These are phyloP conservation scores for Chrysaora quinquecirrha DNA, from an alignment of 30 jellyfish, hydroid and myxozoan genomes.

Conservation along the genomic window DNA sequence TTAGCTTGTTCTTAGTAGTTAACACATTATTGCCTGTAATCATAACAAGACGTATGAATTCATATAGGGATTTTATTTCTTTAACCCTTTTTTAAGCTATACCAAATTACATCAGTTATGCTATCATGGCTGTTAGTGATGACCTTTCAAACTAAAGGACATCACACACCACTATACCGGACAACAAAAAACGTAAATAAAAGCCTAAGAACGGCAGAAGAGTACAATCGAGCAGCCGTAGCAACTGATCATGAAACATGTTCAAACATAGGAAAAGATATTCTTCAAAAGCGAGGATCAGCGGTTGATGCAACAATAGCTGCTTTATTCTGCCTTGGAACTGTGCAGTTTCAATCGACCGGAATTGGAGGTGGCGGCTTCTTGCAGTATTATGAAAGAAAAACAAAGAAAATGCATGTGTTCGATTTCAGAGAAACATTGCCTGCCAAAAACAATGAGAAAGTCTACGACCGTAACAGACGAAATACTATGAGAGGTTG, in stretches of 20 bases:
- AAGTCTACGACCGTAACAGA: slow-evolving; percentile 14
- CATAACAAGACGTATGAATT: no score
- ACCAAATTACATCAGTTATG: no score
- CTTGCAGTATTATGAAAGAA: slow-evolving; percentile 54
- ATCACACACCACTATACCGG: no score
- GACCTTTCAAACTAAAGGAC: no score
- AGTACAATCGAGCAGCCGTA: slow-evolving; percentile 52
- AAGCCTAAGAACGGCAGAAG: not conserved
- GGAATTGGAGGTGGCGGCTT: slow-evolving; percentile 99
- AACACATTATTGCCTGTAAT: no score
- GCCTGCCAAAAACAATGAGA: slow-evolving; percentile 48
- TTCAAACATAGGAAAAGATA: slow-evolving; percentile 70
- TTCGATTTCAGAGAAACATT: slow-evolving; percentile 83
- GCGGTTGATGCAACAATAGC: slow-evolving; percentile 97
- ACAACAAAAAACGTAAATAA: slow-evolving; percentile 16
- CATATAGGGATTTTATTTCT: no score
- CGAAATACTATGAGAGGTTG: no score
- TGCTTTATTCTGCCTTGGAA: slow-evolving; percentile 78
- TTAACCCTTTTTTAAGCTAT: no score
- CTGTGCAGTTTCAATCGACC: slow-evolving; percentile 75
- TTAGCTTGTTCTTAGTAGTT: no score
- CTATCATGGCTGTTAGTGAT: no score
- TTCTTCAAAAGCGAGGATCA: slow-evolving; percentile 75
- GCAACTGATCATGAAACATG: slow-evolving; percentile 49
- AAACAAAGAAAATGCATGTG: slow-evolving; percentile 22